Conservation (phyloP, 2,113 vertebrate species). For the Eulemur rufifrons region DNA sequence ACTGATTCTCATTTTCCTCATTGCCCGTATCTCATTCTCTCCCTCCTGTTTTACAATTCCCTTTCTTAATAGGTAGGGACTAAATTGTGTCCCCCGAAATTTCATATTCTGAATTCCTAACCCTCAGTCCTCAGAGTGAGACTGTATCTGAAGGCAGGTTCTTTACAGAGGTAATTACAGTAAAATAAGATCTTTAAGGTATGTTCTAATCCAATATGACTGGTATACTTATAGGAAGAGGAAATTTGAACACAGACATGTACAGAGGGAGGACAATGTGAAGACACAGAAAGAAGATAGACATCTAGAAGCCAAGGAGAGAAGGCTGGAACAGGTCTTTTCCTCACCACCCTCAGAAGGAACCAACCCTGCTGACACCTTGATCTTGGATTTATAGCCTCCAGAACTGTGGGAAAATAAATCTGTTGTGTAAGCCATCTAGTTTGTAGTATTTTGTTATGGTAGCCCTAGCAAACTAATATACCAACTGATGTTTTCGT, state of each 20-base stretch:
- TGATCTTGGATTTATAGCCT: not conserved
- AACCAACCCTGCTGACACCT: not conserved
- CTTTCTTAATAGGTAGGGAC: not conserved
- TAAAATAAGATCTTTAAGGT: not conserved
- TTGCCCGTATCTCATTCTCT: not conserved
- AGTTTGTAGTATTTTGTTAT: not conserved
- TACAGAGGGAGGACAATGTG: not conserved
- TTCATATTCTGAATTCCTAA: not conserved
- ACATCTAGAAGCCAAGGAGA: not conserved
- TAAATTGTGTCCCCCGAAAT: not conserved
- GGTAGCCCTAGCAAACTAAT: not conserved
- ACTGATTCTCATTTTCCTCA: not conserved
- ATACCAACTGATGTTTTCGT: not conserved
- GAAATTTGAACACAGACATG: not conserved
- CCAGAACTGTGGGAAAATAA: not conserved
- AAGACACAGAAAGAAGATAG: not conserved
- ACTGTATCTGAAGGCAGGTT: not conserved
- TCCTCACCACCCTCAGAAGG: fast-evolving
- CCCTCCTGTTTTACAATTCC: not conserved
- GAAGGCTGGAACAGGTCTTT: not conserved
- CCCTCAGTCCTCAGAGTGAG: not conserved
- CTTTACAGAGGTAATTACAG: not conserved
- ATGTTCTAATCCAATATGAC: not conserved
- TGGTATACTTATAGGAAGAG: not conserved
- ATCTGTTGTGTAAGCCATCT: not conserved